Percentiles rank a stretch among this genome's conserved stretches.
Evolutionary conservation across 2,113 vertebrate species (phyloP).

Genomic region (Elephas maximus): DNA sequence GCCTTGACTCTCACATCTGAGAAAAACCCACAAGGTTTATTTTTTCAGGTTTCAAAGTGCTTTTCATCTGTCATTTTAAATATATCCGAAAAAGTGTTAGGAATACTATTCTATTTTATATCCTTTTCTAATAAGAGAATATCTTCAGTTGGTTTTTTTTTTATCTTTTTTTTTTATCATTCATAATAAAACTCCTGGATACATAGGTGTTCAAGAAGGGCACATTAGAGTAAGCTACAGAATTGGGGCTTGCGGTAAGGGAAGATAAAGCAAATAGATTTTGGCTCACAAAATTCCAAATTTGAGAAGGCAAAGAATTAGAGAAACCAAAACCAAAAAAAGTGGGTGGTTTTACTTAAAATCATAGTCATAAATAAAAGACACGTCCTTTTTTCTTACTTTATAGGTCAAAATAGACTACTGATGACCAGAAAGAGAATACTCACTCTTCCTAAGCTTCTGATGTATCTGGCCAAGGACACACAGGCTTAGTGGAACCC

Average conservation of each 20-base stretch:
- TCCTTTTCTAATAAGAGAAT: not conserved
- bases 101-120: not conserved
- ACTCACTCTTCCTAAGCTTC: not conserved
- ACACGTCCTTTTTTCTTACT: not conserved
- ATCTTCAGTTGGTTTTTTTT: not conserved
- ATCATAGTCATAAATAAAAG: not conserved
- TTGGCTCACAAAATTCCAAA: not conserved
- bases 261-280: not conserved
- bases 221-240: not conserved
- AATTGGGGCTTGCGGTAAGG: not conserved
- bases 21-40: not conserved
- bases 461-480: not conserved
- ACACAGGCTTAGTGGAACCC: not conserved
- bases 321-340: not conserved
- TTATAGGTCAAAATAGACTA: not conserved
- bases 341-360: not conserved
- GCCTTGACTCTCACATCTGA: conserved; percentile 7
- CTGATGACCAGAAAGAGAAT: not conserved
- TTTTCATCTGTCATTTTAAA: conserved; percentile 30
- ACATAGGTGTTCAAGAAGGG: not conserved
- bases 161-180: no score
- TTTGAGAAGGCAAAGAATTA: not conserved
- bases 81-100: not conserved
- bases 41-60: conserved; percentile 40
- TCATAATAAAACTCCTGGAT: not conserved